Percentiles rank a stretch among this genome's conserved stretches.
phyloP scores from a whole-genome alignment of 2,888 invertebrate species.

The Megaustenia siamemsis region DNA sequence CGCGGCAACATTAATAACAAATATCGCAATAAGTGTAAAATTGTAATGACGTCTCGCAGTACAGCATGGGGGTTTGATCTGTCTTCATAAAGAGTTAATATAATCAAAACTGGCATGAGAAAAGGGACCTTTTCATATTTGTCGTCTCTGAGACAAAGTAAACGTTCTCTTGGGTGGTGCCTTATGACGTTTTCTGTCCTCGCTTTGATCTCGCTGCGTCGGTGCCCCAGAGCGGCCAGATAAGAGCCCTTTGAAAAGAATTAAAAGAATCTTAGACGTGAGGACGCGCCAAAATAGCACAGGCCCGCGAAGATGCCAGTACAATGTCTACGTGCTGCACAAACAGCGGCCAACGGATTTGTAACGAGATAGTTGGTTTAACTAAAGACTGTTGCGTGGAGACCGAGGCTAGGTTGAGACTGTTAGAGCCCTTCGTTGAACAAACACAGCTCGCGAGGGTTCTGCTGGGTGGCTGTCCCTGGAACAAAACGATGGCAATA shows the following conservation, averaged over 20 bases:
- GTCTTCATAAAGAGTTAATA: no score
- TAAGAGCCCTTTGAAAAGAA: conserved; percentile 14
- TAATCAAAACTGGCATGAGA: not conserved
- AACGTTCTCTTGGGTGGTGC: conserved; percentile 15
- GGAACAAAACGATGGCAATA: not conserved
- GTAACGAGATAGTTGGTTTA: conserved; percentile 24
- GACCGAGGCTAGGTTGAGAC: not conserved
- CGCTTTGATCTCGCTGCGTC: conserved; percentile 14
- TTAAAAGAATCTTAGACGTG: conserved; percentile 15
- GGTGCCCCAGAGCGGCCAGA: not conserved
- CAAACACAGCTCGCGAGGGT: not conserved
- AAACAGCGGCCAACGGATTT: conserved; percentile 12
- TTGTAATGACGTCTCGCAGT: no score
- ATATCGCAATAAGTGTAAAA: no score
- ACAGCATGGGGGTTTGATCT: no score
- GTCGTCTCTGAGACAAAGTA: not conserved
- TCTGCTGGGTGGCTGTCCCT: not conserved
- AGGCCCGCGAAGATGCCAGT: not conserved
- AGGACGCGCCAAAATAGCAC: conserved; percentile 5
- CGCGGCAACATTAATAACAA: no score
- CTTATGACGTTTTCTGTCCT: conserved; percentile 4
- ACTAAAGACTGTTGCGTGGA: conserved; percentile 7
- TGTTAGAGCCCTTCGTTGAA: conserved; percentile 5
- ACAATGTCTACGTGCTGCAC: conserved; percentile 16
- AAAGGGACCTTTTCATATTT: not conserved